Evolutionary conservation across 2,113 vertebrate species (phyloP).

Genomic region (Anas platyrhynchos): DNA sequence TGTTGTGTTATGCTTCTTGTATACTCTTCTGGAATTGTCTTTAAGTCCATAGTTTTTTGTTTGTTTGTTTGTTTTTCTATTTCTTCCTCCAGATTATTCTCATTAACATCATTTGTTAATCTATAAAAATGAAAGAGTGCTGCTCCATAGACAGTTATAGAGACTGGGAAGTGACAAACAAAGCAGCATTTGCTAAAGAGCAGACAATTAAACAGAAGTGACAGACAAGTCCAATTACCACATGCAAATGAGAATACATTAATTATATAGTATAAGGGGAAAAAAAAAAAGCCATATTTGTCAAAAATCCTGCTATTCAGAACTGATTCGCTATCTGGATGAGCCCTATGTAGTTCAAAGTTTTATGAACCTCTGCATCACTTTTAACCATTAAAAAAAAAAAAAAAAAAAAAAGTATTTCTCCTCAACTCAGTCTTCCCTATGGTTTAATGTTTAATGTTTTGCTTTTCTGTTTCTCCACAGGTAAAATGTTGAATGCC

Average conservation of each 20-base stretch:
- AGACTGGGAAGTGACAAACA: conserved; percentile 21
- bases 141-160: background rate
- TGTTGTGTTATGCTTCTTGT: background rate
- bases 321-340: background rate
- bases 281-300: background rate
- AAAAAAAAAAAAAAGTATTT: background rate
- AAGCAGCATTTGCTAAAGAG: conserved; percentile 26
- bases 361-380: background rate
- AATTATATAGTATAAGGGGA: background rate
- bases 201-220: conserved; percentile 40
- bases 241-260: conserved; percentile 26
- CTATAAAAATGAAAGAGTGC: conserved; percentile 14
- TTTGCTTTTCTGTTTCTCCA: background rate
- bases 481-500: background rate
- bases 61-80: background rate
- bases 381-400: no score
- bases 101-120: conserved; percentile 35
- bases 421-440: background rate
- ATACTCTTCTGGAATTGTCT: background rate
- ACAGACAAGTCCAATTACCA: conserved; percentile 55
- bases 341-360: background rate
- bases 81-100: conserved; percentile 5
- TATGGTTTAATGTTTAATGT: background rate
- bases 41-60: background rate
- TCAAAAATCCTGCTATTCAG: conserved; percentile 28